Conservation (phyloP, 2,888 invertebrate species). For the Dasysyrphus albostriatus region DNA sequence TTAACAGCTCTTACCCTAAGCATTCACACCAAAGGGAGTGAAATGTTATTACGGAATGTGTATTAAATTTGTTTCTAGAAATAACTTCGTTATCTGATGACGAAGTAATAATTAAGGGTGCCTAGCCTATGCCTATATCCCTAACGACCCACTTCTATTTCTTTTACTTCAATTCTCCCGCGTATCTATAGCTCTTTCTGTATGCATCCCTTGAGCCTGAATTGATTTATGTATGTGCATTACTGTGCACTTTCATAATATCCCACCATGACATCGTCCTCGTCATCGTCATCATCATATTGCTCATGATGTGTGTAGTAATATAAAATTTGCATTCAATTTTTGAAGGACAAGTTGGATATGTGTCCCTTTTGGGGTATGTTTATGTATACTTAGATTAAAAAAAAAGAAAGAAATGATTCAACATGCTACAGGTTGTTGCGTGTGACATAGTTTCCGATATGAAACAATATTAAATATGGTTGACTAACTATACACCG, state of each 20-base stretch:
- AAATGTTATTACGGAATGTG: no score
- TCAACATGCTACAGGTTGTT: constrained; percentile 64
- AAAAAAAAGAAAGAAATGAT: not conserved
- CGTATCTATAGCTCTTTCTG: not conserved
- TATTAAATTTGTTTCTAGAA: no score
- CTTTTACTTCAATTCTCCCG: no score
- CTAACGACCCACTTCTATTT: constrained; percentile 26
- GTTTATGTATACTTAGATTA: not conserved
- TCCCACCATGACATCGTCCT: constrained; percentile 20
- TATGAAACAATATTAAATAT: constrained; percentile 46
- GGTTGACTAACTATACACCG: constrained; percentile 10
- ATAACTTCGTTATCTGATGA: constrained; percentile 17
- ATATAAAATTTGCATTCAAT: constrained; percentile 50
- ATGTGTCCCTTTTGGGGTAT: constrained; percentile 1
- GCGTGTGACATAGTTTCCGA: constrained; percentile 67
- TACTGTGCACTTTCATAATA: constrained; percentile 55
- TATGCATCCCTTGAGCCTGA: constrained; percentile 49
- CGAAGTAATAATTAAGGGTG: constrained; percentile 51
- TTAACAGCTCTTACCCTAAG: no score
- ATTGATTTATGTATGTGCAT: constrained; percentile 71
- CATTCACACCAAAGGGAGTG: no score
- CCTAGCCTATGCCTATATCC: not conserved
- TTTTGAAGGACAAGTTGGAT: constrained; percentile 54
- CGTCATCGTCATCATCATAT: constrained; percentile 22
- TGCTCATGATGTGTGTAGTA: constrained; percentile 12